Base-by-base conservation (phyloP, 2,888 invertebrate species). In the Dioctria linearis region DNA sequence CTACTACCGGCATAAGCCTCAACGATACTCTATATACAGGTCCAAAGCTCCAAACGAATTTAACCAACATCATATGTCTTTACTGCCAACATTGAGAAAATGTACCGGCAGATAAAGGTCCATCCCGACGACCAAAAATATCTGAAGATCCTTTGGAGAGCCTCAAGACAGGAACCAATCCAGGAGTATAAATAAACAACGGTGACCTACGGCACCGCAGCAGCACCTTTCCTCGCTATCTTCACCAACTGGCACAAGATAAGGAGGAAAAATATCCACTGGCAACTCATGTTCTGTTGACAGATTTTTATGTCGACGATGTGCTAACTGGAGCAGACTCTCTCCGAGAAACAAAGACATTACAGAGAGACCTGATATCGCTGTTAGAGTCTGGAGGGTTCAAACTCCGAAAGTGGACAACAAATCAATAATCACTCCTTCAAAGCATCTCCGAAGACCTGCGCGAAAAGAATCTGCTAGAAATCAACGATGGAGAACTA, bases 231-330 rank as follows among this genome's bases (percentile, higher is more conserved):
- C 59, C 51, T 81, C 4, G 79, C 82, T 1, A 61, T 78, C 8
- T 81, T 6, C 57, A 59, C 25, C 78, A 81, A 73, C 37, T 81
- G 6, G 79, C 81, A 6, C 37, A 5, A n/a, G 79, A 81, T 73
- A 40, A 81, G 37, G 37, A 11, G 11, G 4, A 39, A 25, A 46
- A 63, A 3, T 71, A 49, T 66, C 83, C 83, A 3, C 2, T 82
- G 13, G 83, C 82, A 0, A 13, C 71, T 6, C 9, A 80, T 51
- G 8, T 25, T 11, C n/a, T 79, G 9, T 13, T 40, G 6, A 9
- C 67, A 8, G 54, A 81, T 57, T 81, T 81, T 67, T 82, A 82
- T 73, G 81, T 83, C 0, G 82, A 83, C 49, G 82, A 83, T 65
- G 40, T 82, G 0, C 42, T 80, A 3, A 46, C 42, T 13, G 80